These are phyloP conservation scores for Branchipolynoe longqiensis DNA, from an alignment of 2,888 invertebrate species.

Conservation along the genomic window DNA sequence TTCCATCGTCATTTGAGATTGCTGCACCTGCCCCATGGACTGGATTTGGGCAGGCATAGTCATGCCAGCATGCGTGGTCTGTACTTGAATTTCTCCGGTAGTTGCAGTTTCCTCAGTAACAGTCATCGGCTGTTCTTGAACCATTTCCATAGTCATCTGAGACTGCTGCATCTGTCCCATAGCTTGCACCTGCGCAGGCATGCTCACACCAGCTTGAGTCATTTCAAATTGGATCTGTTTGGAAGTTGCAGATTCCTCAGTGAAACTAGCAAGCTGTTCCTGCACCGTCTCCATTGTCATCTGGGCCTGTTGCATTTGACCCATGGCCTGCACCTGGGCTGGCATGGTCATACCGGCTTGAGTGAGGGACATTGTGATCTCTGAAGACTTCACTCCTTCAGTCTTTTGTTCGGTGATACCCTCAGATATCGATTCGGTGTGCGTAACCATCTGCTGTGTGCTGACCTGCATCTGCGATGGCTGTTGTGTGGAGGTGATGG, in stretches of 20 bases:
- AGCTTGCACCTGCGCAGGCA: slow-evolving; percentile 31
- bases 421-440: slow-evolving; percentile 16
- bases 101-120: slow-evolving; percentile 6
- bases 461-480: slow-evolving; percentile 50
- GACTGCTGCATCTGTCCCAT: slow-evolving; percentile 37
- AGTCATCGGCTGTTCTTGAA: slow-evolving; percentile 21
- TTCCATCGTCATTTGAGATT: not conserved
- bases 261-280: slow-evolving; percentile 23
- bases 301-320: slow-evolving; percentile 38
- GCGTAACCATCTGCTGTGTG: slow-evolving; percentile 47
- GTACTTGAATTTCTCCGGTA: not conserved
- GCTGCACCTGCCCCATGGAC: slow-evolving; percentile 30
- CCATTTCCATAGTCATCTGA: slow-evolving; percentile 28
- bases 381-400: not conserved
- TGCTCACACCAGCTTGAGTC: slow-evolving; percentile 38
- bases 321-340: slow-evolving; percentile 49
- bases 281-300: slow-evolving; percentile 16
- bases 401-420: slow-evolving; percentile 31
- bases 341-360: slow-evolving; percentile 53
- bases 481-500: not conserved
- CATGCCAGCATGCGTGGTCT: not conserved
- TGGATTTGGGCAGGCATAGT: slow-evolving; percentile 21
- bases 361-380: slow-evolving; percentile 12
- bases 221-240: slow-evolving; percentile 35
- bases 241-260: slow-evolving; percentile 29